Conservation (phyloP, 2,797 vertebrate species). For the Rhinatrema bivittatum region DNA sequence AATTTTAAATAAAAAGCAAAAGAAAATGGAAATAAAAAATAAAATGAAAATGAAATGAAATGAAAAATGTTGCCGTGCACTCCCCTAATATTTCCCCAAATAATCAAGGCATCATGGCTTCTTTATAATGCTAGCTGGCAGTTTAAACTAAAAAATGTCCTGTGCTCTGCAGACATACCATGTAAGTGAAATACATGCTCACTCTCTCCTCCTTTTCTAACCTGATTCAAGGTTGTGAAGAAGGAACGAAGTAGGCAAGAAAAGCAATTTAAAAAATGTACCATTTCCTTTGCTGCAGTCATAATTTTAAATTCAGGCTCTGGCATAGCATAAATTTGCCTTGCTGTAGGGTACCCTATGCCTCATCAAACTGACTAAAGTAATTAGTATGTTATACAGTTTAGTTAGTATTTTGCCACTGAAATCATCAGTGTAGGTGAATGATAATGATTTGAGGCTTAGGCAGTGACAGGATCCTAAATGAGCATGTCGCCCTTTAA, state of each 20-base stretch:
- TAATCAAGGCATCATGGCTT: too few relatives aligned
- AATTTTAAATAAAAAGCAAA: too few relatives aligned
- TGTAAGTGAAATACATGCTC: too few relatives aligned
- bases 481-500: slow-evolving; percentile 39
- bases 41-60: too few relatives aligned
- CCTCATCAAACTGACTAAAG: slow-evolving; percentile 29
- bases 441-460: slow-evolving; percentile 39
- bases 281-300: slow-evolving; percentile 26
- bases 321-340: slow-evolving; percentile 11
- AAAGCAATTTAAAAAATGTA: slow-evolving; percentile 37
- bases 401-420: slow-evolving; percentile 37
- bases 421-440: slow-evolving; percentile 23
- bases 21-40: too few relatives aligned
- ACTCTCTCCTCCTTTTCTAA: too few relatives aligned
- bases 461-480: slow-evolving; percentile 24
- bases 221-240: too few relatives aligned
- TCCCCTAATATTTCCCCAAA: too few relatives aligned
- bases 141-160: too few relatives aligned
- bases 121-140: too few relatives aligned
- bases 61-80: too few relatives aligned
- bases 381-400: slow-evolving; percentile 41
- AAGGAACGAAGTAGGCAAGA: neutral
- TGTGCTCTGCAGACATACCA: too few relatives aligned
- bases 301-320: slow-evolving; percentile 32
- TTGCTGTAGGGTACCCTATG: slow-evolving; percentile 29